These are phyloP conservation scores for Gymnopithys bicolor DNA, from an alignment of 2,797 vertebrate genomes.

Conservation along the genomic window DNA sequence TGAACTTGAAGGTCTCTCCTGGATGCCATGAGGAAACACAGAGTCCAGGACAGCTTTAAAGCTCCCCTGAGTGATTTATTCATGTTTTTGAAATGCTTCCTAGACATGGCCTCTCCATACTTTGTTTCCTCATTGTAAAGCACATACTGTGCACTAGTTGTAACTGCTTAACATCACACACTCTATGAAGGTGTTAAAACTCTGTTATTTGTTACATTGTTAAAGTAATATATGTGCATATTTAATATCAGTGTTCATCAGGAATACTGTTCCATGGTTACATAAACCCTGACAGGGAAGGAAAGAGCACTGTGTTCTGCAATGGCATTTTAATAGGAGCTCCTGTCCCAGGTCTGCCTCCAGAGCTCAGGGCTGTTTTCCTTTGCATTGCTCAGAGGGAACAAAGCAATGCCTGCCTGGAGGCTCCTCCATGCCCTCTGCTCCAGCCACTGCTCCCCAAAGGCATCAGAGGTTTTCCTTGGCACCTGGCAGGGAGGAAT, in stretches of 20 bases:
- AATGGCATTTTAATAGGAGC: not conserved
- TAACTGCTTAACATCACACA: not conserved
- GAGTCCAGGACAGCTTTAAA: not conserved
- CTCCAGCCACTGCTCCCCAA: not conserved
- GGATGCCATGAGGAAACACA: not conserved
- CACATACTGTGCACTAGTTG: not conserved
- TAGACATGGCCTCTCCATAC: not conserved
- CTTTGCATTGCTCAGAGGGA: not conserved
- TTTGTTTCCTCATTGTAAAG: not conserved
- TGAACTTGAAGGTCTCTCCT: not conserved
- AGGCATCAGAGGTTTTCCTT: not conserved
- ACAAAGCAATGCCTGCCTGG: not conserved
- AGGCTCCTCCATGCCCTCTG: not conserved
- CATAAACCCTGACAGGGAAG: not conserved
- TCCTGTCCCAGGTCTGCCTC: not conserved
- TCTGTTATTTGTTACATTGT: not conserved
- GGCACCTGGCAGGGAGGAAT: not conserved
- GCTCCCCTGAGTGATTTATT: not conserved
- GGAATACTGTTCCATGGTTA: not conserved
- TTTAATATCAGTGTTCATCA: not conserved
- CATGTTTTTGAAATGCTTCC: not conserved
- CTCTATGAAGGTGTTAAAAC: not conserved
- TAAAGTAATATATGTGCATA: slow-evolving; percentile 20
- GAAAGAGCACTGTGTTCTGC: not conserved
- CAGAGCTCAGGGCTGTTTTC: not conserved